Conservation (phyloP, 2,113 vertebrate species). For the Vulpes ferrilata region DNA sequence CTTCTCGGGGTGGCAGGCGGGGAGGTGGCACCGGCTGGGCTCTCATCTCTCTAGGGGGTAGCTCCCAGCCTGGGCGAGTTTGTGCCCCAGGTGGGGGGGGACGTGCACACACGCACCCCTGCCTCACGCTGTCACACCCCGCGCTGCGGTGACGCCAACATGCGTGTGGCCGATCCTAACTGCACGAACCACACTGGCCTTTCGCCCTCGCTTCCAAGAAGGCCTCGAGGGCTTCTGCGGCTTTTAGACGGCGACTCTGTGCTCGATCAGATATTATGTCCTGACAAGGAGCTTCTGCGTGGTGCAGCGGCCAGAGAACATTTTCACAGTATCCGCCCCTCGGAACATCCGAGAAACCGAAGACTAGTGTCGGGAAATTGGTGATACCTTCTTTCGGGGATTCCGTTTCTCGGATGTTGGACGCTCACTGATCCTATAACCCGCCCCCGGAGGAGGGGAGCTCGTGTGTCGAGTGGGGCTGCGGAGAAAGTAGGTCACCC, state of each 20-base stretch:
- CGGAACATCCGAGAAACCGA: rapidly evolving
- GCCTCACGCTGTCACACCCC: background rate
- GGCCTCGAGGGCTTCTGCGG: background rate
- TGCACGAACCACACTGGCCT: rapidly evolving
- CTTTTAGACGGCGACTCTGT: background rate
- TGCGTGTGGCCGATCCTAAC: rapidly evolving
- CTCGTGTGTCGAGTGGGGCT: background rate
- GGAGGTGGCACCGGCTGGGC: rapidly evolving
- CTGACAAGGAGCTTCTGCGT: background rate
- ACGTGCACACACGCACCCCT: too few species aligned
- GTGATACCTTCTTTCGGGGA: background rate
- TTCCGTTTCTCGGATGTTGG: background rate
- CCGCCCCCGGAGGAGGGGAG: background rate
- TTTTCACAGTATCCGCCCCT: background rate
- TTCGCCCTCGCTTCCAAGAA: background rate
- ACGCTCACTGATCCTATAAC: rapidly evolving
- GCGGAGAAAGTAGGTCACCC: background rate
- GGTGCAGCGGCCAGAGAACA: rapidly evolving
- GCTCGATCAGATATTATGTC: background rate
- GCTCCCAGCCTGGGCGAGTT: rapidly evolving
- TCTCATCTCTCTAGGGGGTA: rapidly evolving
- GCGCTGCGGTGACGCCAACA: rapidly evolving
- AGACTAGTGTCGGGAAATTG: rapidly evolving
- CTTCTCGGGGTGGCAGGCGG: too few species aligned
- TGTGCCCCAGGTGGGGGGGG: background rate